Conservation (phyloP, 2,113 vertebrate genomes). For the Cryptoleucopteryx plumbea region DNA sequence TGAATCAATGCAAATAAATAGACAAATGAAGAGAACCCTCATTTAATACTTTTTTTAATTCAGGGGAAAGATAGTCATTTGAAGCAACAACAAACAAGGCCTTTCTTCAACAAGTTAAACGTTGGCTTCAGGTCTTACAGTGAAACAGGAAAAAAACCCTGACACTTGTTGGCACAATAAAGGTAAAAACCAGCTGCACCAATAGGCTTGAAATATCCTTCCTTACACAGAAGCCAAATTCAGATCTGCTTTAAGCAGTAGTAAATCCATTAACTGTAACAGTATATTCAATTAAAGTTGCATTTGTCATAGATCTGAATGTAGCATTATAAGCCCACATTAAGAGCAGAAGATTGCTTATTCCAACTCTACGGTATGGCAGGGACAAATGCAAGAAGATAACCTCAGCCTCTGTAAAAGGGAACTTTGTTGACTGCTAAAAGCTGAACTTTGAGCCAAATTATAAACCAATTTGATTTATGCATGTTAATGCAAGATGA, state of each 20-base stretch:
- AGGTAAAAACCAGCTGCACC: background rate
- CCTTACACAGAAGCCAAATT: background rate
- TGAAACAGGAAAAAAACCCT: background rate
- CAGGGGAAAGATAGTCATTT: background rate
- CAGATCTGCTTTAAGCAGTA: background rate
- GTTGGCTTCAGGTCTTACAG: background rate
- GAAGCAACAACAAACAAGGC: background rate
- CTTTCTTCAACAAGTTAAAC: background rate
- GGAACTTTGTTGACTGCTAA: background rate
- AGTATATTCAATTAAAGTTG: conserved; percentile 25
- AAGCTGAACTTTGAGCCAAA: background rate
- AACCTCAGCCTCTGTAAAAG: background rate
- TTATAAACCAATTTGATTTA: background rate
- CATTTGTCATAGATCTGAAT: conserved; percentile 6
- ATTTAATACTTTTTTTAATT: background rate
- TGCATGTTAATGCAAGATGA: background rate
- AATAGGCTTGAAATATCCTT: background rate
- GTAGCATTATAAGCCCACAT: background rate
- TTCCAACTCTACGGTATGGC: background rate
- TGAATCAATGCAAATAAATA: background rate
- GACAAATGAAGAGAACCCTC: background rate
- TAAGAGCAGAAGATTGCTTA: background rate
- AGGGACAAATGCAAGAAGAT: background rate
- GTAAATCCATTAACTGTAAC: conserved; percentile 19
- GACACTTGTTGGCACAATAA: background rate